These are phyloP conservation scores for Nematostella vectensis DNA, from an alignment of 92 coral and sea anemone species.

Conservation along the genomic window DNA sequence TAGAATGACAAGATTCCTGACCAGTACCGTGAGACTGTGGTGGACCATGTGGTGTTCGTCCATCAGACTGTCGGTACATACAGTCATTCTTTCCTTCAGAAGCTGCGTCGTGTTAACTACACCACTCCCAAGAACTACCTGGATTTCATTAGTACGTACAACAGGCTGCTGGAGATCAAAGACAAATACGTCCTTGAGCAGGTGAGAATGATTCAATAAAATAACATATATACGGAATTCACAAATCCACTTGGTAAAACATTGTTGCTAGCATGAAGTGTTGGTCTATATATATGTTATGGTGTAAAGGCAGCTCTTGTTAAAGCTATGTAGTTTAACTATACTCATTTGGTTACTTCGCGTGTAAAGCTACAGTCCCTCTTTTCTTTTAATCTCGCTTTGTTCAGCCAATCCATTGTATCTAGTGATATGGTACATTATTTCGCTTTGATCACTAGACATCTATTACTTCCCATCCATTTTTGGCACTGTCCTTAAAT, in stretches of 20 bases:
- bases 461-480: no score
- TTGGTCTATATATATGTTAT: no score
- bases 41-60: slow-evolving; percentile 93
- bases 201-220: no score
- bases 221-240: neutral
- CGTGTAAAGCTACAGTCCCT: no score
- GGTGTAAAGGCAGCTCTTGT: no score
- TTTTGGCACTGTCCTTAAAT: no score
- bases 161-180: slow-evolving; percentile 91
- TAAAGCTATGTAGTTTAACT: no score
- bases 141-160: slow-evolving; percentile 96
- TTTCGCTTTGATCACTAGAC: no score
- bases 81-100: slow-evolving; percentile 81
- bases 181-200: slow-evolving; percentile 95
- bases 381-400: no score
- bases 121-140: slow-evolving; percentile 98
- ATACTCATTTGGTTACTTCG: no score
- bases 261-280: neutral
- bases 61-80: slow-evolving; percentile 90
- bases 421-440: no score
- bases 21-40: slow-evolving; percentile 91
- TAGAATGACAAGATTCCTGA: slow-evolving; percentile 98
- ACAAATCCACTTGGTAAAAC: neutral
- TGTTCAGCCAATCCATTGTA: no score
- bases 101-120: slow-evolving; percentile 94